Conservation (phyloP, 2,113 vertebrate species). For the Acinonyx jubatus region DNA sequence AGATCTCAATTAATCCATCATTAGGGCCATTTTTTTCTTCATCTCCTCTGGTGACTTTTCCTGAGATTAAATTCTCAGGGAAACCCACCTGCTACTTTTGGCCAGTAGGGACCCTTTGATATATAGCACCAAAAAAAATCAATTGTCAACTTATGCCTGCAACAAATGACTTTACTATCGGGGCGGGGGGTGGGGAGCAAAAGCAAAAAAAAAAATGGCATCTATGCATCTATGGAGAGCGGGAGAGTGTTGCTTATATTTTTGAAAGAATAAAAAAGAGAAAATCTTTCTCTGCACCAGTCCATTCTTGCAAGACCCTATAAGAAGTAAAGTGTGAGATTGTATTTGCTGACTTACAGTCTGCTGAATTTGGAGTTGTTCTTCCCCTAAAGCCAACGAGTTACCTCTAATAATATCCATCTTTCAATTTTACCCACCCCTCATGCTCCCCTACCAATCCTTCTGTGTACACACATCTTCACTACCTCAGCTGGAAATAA, state of each 20-base stretch:
- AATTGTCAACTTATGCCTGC: neutral
- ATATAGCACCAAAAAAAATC: neutral
- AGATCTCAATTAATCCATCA: neutral
- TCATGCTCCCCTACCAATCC: neutral
- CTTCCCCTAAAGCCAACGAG: neutral
- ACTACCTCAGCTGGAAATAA: neutral
- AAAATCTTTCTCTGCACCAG: neutral
- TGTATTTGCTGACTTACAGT: neutral
- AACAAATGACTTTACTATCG: neutral
- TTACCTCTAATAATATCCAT: neutral
- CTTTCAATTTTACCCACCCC: neutral
- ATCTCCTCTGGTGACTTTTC: neutral
- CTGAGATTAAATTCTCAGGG: neutral
- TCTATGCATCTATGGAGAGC: neutral
- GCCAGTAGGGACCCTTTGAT: neutral
- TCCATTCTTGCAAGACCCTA: neutral
- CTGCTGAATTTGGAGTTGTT: neutral
- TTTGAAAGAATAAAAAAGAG: neutral
- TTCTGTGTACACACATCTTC: neutral
- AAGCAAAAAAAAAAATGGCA: neutral
- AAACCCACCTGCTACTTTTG: slow-evolving; percentile 21
- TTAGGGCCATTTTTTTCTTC: neutral
- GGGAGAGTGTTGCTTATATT: neutral
- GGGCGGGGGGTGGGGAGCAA: no score
- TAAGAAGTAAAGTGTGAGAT: neutral